phyloP scores from a whole-genome alignment of 1,140 invertebrate genomes.

The Arctopsyche grandis region DNA sequence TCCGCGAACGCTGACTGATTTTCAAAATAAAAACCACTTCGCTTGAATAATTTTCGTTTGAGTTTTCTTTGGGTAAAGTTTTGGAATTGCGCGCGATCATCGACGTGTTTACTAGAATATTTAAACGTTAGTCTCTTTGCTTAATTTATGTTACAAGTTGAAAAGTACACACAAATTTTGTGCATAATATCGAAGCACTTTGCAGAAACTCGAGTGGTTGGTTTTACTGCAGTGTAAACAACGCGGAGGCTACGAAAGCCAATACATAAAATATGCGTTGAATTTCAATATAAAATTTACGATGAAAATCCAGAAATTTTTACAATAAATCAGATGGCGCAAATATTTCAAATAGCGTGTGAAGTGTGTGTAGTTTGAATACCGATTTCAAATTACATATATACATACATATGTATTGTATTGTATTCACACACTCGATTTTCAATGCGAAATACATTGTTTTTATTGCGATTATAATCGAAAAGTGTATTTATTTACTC shows the following conservation, averaged over 20 bases:
- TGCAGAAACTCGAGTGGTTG: neutral
- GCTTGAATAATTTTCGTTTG: neutral
- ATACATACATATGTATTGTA: neutral
- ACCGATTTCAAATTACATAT: neutral
- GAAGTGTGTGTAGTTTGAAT: neutral
- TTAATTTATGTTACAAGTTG: slow-evolving; percentile 18
- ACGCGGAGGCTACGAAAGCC: neutral
- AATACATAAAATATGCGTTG: slow-evolving; percentile 11
- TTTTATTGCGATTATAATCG: neutral
- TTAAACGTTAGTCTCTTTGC: neutral
- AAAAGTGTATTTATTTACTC: too few species aligned
- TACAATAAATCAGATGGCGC: neutral
- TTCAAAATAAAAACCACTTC: too few species aligned
- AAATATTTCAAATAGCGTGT: neutral
- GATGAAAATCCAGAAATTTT: neutral
- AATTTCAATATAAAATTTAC: neutral
- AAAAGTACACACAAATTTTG: slow-evolving; percentile 17
- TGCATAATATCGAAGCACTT: slow-evolving; percentile 11
- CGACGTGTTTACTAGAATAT: neutral
- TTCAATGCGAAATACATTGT: neutral
- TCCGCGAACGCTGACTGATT: too few species aligned
- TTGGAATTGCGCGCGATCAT: neutral
- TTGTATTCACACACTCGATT: neutral
- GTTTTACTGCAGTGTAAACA: slow-evolving; percentile 10
- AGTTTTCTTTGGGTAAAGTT: neutral